These are phyloP conservation scores for Lordiphosa fenestrarum DNA, from an alignment of 2,888 invertebrate species.

Conservation along the genomic window DNA sequence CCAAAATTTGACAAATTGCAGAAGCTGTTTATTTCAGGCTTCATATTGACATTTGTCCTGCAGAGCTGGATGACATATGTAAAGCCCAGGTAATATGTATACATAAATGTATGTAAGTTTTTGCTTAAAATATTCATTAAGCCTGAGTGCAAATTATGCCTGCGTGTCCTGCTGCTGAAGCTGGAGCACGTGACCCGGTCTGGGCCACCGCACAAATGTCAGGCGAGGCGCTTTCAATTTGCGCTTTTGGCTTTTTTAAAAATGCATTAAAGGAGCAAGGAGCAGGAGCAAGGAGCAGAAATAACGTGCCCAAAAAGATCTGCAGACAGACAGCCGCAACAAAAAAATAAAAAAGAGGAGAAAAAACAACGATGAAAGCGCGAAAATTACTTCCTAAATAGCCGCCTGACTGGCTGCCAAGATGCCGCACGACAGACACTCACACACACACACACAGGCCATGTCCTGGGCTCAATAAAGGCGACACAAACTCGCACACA, in stretches of 20 bases:
- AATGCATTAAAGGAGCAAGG: constrained; percentile 65
- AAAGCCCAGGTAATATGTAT: constrained; percentile 32
- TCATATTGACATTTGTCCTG: constrained; percentile 20
- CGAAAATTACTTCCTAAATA: constrained; percentile 73
- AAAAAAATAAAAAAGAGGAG: constrained; percentile 13
- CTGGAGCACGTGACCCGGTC: constrained; percentile 51
- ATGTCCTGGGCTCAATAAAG: constrained; percentile 61
- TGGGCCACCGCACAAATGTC: constrained; percentile 47
- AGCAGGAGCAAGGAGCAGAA: constrained; percentile 54
- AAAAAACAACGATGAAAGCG: constrained; percentile 59
- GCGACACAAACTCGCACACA: constrained; percentile 41
- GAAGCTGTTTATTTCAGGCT: constrained; percentile 1
- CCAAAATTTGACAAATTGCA: no score
- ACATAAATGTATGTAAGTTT: constrained; percentile 31
- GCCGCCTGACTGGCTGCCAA: constrained; percentile 73
- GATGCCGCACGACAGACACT: constrained; percentile 33
- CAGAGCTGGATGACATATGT: constrained; percentile 25
- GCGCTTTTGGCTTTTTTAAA: constrained; percentile 75
- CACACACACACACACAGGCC: constrained; percentile 22
- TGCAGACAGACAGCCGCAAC: constrained; percentile 29
- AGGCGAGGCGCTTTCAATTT: constrained; percentile 64
- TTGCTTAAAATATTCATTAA: constrained; percentile 69
- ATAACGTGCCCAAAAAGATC: constrained; percentile 65
- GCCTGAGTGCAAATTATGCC: constrained; percentile 71
- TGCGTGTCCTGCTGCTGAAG: constrained; percentile 43